Evolutionary conservation across 2,797 vertebrate genomes (phyloP), one percentile per base, ranked within the genome.

Genomic region (Halcyon smyrnensis): DNA sequence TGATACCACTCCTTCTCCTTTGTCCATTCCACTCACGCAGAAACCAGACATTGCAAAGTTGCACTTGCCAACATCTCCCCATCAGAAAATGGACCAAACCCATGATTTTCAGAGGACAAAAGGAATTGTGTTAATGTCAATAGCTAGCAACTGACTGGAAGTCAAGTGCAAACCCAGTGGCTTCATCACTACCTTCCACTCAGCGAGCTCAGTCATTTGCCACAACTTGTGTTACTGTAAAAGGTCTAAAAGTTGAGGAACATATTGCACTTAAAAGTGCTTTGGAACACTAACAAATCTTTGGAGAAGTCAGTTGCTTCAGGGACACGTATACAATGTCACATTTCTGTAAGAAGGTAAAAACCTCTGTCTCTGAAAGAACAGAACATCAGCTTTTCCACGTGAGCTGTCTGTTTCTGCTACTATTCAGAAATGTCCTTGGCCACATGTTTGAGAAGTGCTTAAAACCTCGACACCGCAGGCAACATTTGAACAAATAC

Each of bases 11-110:
- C 74, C 85, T 62, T 39, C 48, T 53, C 0, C 62, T 81, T 32
- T 1, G 19, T 71, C 85, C 91, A 77, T 71, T 94, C 86, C 86
- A 95, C 86, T 85, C 93, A 90, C 4, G 1, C 88, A 94, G 93
- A 77, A 84, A 93, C 17, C 56, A 93, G 87, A 93, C 95, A 90
- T 1, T 30, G 88, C 85, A 50, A 73, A 87, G 15, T 51, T 65
- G 77, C 67, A 87, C n/a, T 87, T 90, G 95, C 81, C 75, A 95
- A 3, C 57, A 92, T 94, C 88, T 95, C 93, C 75, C 70, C 91
- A 77, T 74, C 96, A 97, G 95, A 97, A 97, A 96, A 97, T 95
- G 93, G 95, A 95, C 96, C 96, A 96, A 97, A 96, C 93, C 93
- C 94, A 83, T 1, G 2, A 80, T 56, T 94, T 97, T 97, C 95